Evolutionary conservation across 2,888 invertebrate genomes (phyloP).

Genomic region (Spodoptera littoralis): DNA sequence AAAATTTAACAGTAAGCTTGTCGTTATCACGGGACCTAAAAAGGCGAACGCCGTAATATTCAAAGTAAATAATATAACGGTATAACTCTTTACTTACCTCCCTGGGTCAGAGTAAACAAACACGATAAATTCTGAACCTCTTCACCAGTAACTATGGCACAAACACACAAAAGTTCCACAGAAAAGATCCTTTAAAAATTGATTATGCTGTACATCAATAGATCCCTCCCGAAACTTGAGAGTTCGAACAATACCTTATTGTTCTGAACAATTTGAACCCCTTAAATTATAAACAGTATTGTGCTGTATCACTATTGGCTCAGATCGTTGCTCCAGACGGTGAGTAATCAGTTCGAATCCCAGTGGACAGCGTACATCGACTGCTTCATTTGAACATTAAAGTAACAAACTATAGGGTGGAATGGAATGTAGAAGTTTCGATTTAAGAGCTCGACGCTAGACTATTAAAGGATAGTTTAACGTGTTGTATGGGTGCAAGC

Average conservation of each 20-base stretch:
- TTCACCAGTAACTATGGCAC: too few species aligned
- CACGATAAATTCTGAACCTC: too few species aligned
- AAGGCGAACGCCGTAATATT: too few species aligned
- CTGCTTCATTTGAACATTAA: constrained; percentile 60
- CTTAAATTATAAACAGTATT: constrained; percentile 47
- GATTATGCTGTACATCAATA: constrained; percentile 4
- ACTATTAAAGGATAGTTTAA: constrained; percentile 54
- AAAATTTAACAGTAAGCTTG: neutral
- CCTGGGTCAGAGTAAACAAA: too few species aligned
- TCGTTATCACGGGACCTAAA: too few species aligned
- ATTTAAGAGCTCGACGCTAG: constrained; percentile 63
- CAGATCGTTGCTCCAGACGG: constrained; percentile 45
- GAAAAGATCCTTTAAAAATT: neutral
- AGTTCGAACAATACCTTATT: constrained; percentile 41
- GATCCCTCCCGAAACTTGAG: constrained; percentile 30
- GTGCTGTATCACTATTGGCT: constrained; percentile 49
- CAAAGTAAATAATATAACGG: too few species aligned
- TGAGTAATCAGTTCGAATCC: constrained; percentile 60
- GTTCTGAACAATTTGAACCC: constrained; percentile 30
- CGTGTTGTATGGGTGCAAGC: too few species aligned
- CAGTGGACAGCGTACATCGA: constrained; percentile 51
- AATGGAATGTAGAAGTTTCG: constrained; percentile 59
- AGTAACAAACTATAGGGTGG: constrained; percentile 57
- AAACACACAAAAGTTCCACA: too few species aligned
- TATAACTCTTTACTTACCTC: too few species aligned